Evolutionary conservation across 1,140 invertebrate species (phyloP), one percentile per base, ranked within the genome.

Genomic region (Temnothorax longispinosus): DNA sequence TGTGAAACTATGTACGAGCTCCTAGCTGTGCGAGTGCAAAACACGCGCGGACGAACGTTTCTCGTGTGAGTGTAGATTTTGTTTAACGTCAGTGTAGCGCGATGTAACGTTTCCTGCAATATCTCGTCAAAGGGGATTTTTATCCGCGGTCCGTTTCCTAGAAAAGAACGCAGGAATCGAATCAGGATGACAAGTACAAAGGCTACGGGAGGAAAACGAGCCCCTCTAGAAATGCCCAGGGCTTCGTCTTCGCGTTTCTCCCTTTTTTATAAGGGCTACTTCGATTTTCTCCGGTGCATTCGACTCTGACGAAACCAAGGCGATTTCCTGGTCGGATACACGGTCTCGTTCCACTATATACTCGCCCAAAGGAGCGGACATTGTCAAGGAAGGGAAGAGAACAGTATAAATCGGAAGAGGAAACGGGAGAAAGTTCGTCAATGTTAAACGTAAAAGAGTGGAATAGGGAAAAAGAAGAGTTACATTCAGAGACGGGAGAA

Each of bases 131-230:
- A 90, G 89, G 58, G 62, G 89, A 90, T 90, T 90, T 90, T 88
- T 90, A 90, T 90, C 89, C 82, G 89, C 89, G 86, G 89, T 90
- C 89, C 89, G 89, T 90, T 90, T 90, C 86, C 86, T 88, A 77
- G 81, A 72, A 88, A 78, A 90, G 89, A 80, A 88, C 76, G 76
- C 35, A 88, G 75, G 89, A 90, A 90, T 90, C 86, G 87, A 90
- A 90, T 90, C 89, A 91, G 72, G 77, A 90, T 91, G 90, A 91
- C 90, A 90, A 91, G 89, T 85, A 90, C 89, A 90, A 90, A 90
- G 89, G 41, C 87, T 77, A 88, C 89, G 75, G 89, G 65, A 84
- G 60, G 87, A 91, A 86, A 91, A 74, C 77, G 89, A 90, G 58
- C 78, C 78, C 78, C 67, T 71, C 47, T 56, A 56, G 56, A 50